Evolutionary conservation across 2,113 vertebrate species (phyloP).

Genomic region (Columba livia): DNA sequence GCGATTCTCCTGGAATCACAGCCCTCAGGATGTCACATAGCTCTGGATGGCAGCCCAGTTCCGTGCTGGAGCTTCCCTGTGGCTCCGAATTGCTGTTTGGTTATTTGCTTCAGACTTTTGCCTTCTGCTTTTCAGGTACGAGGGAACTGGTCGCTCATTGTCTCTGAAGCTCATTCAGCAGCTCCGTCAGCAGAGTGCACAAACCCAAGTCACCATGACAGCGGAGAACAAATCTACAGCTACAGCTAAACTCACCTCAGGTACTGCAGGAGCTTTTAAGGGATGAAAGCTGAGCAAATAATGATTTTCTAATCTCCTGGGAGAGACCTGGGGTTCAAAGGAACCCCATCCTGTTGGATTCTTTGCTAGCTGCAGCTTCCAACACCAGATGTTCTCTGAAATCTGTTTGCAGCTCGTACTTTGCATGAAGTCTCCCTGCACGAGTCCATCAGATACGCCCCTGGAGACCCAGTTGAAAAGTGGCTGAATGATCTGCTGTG

Average conservation of each 20-base stretch:
- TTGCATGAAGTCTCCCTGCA: slow-evolving; percentile 92
- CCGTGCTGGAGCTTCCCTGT: neutral
- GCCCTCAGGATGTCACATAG: neutral
- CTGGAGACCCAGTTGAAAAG: slow-evolving; percentile 90
- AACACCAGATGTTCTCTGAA: neutral
- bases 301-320: neutral
- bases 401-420: slow-evolving; percentile 76
- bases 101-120: neutral
- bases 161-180: slow-evolving; percentile 97
- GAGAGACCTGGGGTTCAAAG: neutral
- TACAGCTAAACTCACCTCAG: slow-evolving; percentile 86
- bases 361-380: neutral
- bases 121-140: slow-evolving; percentile 80
- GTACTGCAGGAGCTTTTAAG: slow-evolving; percentile 59
- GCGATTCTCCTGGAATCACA: accelerated
- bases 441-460: slow-evolving; percentile 94
- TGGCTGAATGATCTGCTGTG: slow-evolving; percentile 97
- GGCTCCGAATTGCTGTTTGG: neutral
- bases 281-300: accelerated
- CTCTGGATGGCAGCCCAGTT: neutral
- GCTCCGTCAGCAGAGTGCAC: slow-evolving; percentile 91
- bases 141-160: slow-evolving; percentile 94
- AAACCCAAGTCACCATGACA: slow-evolving; percentile 86
- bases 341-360: neutral
- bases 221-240: slow-evolving; percentile 88